Conservation (phyloP, 2,113 vertebrate genomes). For the Picathartes gymnocephalus region DNA sequence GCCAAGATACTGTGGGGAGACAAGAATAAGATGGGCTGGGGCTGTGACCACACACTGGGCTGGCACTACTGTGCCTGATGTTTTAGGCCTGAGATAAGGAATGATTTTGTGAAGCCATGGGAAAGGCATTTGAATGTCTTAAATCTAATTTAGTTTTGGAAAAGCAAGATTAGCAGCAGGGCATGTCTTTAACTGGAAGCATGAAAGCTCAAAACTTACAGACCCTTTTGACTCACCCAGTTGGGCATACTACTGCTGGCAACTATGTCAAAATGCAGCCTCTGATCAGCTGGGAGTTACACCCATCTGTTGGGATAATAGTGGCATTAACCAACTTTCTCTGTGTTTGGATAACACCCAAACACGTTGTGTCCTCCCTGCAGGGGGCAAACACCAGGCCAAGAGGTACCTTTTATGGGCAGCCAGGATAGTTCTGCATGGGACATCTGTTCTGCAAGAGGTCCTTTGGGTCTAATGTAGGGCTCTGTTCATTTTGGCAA, state of each 20-base stretch:
- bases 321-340: not conserved
- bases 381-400: not conserved
- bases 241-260: not conserved
- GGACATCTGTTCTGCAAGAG: not conserved
- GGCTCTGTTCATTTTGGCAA: not conserved
- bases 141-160: not conserved
- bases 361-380: not conserved
- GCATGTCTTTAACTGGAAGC: not conserved
- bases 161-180: not conserved
- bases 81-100: not conserved
- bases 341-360: not conserved
- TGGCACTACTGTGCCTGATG: not conserved
- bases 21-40: not conserved
- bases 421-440: not conserved
- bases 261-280: not conserved
- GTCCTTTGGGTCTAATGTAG: not conserved
- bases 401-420: not conserved
- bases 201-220: not conserved
- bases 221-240: not conserved
- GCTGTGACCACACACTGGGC: not conserved
- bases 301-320: not conserved
- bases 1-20: not conserved
- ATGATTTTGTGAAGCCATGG: not conserved
- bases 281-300: not conserved
- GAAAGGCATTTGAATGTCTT: not conserved